phyloP scores from a whole-genome alignment of 2,888 invertebrate genomes.

The Agonopterix subpropinquella region DNA sequence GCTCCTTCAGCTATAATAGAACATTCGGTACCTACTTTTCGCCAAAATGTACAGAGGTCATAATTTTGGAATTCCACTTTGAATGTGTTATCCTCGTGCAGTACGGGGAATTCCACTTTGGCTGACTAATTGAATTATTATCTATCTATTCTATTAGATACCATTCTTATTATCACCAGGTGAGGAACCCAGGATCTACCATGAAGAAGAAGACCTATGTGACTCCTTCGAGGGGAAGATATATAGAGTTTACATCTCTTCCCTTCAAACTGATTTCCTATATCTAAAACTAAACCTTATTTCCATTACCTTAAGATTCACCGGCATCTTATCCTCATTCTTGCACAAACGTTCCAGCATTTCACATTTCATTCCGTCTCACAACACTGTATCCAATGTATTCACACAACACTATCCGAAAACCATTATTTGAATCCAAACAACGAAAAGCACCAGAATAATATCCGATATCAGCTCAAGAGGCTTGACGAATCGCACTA shows the following conservation, averaged over 20 bases:
- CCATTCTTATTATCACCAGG: too few relatives aligned
- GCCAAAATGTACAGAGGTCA: neutral
- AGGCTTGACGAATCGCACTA: neutral
- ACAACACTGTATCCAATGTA: slow-evolving; percentile 16
- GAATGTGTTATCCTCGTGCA: neutral
- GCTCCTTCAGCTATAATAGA: neutral
- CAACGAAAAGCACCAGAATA: neutral
- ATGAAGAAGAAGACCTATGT: too few relatives aligned
- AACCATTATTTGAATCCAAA: neutral
- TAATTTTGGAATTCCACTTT: neutral
- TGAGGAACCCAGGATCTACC: too few relatives aligned
- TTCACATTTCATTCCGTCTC: slow-evolving; percentile 20
- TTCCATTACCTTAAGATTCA: slow-evolving; percentile 46
- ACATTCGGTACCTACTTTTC: neutral
- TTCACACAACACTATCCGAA: too few relatives aligned
- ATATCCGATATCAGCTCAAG: neutral
- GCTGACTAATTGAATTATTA: neutral
- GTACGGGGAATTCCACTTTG: neutral
- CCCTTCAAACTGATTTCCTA: too few relatives aligned
- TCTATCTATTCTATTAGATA: too few relatives aligned
- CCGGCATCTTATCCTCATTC: slow-evolving; percentile 38
- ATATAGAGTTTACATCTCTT: too few relatives aligned
- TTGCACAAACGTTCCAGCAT: slow-evolving; percentile 49
- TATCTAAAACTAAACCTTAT: neutral
- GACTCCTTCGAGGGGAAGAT: too few relatives aligned